Evolutionary conservation across 2,888 invertebrate species (phyloP), one percentile per base, ranked within the genome.

Genomic region (Molanna angustata): DNA sequence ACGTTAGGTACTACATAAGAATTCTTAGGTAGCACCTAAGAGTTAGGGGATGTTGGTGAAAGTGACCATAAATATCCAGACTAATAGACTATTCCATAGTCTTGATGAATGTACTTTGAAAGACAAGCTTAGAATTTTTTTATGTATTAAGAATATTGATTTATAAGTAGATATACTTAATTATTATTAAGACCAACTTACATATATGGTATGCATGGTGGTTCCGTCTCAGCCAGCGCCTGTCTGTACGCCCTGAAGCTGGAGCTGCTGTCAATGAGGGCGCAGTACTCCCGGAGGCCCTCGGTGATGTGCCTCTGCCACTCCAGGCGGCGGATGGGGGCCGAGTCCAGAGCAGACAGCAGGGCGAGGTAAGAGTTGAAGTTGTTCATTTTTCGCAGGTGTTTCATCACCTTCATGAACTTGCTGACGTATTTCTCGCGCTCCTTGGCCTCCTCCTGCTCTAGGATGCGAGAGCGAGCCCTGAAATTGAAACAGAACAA

Each of bases 181-280:
- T n/a, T n/a, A n/a, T n/a, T n/a, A n/a, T n/a, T n/a, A n/a, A n/a
- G n/a, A 13, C 6, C 9, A 4, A 47, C 89, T 83, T 75, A 97
- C 97, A 99, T 95, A 72, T 99, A 99, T 2, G 99, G 99, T 75
- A 99, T 96, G 71, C 98, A 98, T 22, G 99, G 99, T 22, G 98
- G 96, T 67, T 90, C 89, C 3, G 97, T 94, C 68, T 95, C 94
- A 3, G 92, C 88, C 61, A 99, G 75, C 41, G 96, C 94, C 70
- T 89, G 91, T 49, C 99, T 80, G 70, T 99, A 99, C n/a, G 94
- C 90, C 63, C 94, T 81, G 80, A 99, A 99, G 63, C 97, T 97
- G 32, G 93, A 93, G n/a, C 94, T 93, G 61, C 94, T 94, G 75
- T 99, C 98, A 63, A 99, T 98, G 58, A 99, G 83, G 48, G 91